A percentile compares a stretch with the other conserved stretches of the same genome.
phyloP scores from a whole-genome alignment of 2,888 invertebrate species.

The Ophioninae sp. region DNA sequence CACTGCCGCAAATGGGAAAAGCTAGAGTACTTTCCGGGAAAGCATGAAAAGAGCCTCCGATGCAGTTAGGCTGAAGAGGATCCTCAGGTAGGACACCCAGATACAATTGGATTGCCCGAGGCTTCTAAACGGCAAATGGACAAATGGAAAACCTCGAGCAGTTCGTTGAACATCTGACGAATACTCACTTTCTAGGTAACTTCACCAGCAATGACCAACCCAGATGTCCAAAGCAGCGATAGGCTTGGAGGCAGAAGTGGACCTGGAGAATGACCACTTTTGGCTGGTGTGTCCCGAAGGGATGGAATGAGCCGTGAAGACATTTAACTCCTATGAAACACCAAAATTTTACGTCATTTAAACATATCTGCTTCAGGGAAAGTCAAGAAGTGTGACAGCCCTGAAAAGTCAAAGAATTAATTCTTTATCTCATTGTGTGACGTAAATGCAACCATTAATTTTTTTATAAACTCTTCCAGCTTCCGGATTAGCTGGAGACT shows the following conservation, averaged over 20 bases:
- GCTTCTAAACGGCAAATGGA: conserved; percentile 30
- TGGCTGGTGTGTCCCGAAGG: conserved; percentile 5
- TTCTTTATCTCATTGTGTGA: too few relatives aligned
- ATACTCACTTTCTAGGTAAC: conserved; percentile 23
- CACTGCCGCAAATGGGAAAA: conserved; percentile 1
- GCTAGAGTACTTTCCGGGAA: not conserved
- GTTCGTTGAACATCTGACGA: conserved; percentile 14
- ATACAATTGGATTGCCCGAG: conserved; percentile 10
- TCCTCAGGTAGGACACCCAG: conserved; percentile 6
- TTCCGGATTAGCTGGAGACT: too few relatives aligned
- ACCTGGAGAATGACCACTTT: conserved; percentile 1
- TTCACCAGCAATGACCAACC: not conserved
- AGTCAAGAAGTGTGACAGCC: not conserved
- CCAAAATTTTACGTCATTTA: not conserved
- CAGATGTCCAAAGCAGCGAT: not conserved
- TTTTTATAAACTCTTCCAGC: too few relatives aligned
- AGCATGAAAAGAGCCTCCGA: conserved; percentile 2
- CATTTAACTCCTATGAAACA: conserved; percentile 17
- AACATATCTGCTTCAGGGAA: not conserved
- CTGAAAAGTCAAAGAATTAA: too few relatives aligned
- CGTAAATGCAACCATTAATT: too few relatives aligned
- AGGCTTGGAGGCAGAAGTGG: not conserved
- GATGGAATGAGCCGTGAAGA: conserved; percentile 28
- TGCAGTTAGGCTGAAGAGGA: conserved; percentile 10
- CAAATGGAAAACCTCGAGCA: conserved; percentile 22